phyloP scores from a whole-genome alignment of 2,797 vertebrate species.

The Otolemur crassicaudatus region DNA sequence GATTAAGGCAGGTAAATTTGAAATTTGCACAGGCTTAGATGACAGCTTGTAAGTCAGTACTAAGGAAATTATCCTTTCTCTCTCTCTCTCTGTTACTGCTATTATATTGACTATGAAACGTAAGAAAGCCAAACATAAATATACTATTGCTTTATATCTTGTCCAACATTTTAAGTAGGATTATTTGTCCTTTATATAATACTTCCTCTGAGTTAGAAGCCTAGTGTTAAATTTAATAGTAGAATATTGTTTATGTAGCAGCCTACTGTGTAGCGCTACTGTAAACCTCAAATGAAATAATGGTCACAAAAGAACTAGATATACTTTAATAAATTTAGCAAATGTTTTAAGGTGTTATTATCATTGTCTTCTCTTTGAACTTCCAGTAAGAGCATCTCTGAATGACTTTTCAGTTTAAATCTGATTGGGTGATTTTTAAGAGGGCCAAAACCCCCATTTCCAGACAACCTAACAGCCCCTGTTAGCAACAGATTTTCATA shows the following conservation, averaged over 20 bases:
- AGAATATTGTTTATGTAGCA: not conserved
- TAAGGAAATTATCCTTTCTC: not conserved
- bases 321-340: not conserved
- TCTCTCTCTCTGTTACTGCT: not conserved
- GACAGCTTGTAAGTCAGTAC: not conserved
- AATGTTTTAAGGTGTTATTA: conserved; percentile 10
- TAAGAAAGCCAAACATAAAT: conserved; percentile 20
- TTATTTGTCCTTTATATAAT: conserved; percentile 25
- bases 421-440: not conserved
- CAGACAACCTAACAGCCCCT: not conserved
- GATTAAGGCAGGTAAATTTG: not conserved
- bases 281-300: not conserved
- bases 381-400: not conserved
- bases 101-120: not conserved
- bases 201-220: not conserved
- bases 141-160: conserved; percentile 24
- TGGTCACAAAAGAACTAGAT: not conserved
- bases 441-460: not conserved
- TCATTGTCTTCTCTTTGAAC: conserved; percentile 40
- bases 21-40: not conserved
- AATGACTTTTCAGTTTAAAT: conserved; percentile 38
- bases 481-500: not conserved
- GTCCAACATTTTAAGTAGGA: not conserved
- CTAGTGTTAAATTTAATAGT: not conserved
- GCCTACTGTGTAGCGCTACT: not conserved